Evolutionary conservation across 2,888 invertebrate species (phyloP), one percentile per base, ranked within the genome.

Genomic region (Brachyopa scutellaris): DNA sequence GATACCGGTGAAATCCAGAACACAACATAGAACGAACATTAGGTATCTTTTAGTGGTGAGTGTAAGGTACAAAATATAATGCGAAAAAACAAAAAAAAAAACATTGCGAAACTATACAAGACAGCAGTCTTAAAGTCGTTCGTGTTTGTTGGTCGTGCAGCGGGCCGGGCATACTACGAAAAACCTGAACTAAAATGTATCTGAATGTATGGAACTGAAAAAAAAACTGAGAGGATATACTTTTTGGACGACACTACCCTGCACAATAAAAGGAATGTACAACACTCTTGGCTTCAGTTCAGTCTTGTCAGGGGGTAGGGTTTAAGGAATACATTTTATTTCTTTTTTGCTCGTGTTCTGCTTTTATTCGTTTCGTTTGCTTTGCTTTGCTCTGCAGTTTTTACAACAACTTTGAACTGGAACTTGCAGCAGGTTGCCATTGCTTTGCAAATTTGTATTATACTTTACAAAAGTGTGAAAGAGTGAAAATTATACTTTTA

Each of bases 31-130:
- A n/a, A 36, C 17, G 21, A 49, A 13, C 11, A 57, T 70, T 15
- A 59, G 49, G 57, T 47, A 69, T 47, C 57, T 47, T 69, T 69
- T 47, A 17, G 47, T 47, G 19, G 69, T 57, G 29, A 57, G 59
- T 38, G 36, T 59, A 59, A 31, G 8, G 49, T 15, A 59, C 31
- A 5, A 47, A 55, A 53, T 53, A 53, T 33, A 49, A 45, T 29
- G 21, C 9, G 45, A 59, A 69, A 11, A 17, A 36, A 45, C 26
- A 33, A 11, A 26, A 45, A 66, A 57, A 55, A 9, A 2, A 47
- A 40, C 1, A 7, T 1, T 36, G 31, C 1, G 5, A 9, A 47
- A 47, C 29, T 31, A 29, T 33, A 47, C 36, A 45, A 36, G 57
- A 36, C 42, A 40, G 17, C 29, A 38, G 11, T 33, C 45, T 57